Conservation (phyloP, 2,113 vertebrate species). For the Muntiacus reevesi region DNA sequence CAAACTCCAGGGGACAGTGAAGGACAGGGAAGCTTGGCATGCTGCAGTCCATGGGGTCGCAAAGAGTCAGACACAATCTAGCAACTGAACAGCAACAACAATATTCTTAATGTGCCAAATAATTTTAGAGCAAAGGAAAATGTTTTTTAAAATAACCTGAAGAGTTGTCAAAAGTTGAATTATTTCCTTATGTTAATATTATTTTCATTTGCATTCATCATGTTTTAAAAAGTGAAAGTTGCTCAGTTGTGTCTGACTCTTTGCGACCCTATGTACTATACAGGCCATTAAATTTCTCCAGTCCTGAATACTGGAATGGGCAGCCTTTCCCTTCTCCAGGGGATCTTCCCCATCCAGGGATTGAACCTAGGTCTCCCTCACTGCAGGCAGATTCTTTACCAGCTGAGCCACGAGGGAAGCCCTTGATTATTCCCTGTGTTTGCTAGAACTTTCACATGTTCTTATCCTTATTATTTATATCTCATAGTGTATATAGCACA, state of each 20-base stretch:
- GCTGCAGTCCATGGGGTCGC: not conserved
- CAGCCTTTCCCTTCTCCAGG: not conserved
- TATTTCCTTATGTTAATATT: not conserved
- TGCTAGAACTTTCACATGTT: not conserved
- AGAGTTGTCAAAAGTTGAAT: not conserved
- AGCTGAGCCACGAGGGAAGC: not conserved
- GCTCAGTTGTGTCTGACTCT: not conserved
- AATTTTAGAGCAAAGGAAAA: not conserved
- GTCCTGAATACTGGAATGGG: not conserved
- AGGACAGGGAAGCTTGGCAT: not conserved
- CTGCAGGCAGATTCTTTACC: not conserved
- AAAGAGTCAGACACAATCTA: not conserved
- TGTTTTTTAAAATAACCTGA: not conserved
- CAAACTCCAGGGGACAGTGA: not conserved
- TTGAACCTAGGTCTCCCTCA: fast-evolving
- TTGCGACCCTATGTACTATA: not conserved
- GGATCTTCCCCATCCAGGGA: not conserved
- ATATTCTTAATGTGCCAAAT: not conserved
- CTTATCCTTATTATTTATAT: not conserved
- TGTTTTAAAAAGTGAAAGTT: not conserved
- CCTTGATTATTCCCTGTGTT: not conserved
- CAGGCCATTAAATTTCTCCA: not conserved
- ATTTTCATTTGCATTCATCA: not conserved
- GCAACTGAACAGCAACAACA: not conserved
- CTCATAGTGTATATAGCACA: not conserved